Conservation (phyloP, 2,113 vertebrate species). For the Toxostoma redivivum region DNA sequence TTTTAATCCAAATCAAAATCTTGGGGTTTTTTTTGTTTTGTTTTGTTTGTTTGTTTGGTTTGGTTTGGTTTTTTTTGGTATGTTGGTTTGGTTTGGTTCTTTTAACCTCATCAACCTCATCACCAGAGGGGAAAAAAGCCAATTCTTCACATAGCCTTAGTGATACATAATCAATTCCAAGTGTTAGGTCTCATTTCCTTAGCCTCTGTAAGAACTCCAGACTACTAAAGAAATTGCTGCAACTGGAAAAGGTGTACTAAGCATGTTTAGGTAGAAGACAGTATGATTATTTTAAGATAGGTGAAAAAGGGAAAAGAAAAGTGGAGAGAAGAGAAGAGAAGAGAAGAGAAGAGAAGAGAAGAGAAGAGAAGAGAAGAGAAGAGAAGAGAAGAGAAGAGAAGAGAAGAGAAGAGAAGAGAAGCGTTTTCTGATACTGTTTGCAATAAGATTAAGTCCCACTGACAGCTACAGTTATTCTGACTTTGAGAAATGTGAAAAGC, state of each 20-base stretch:
- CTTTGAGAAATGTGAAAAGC: neutral
- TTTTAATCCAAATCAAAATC: neutral
- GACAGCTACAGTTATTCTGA: neutral
- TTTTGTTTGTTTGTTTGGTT: neutral
- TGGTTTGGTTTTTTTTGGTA: too few relatives aligned
- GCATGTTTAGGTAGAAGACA: neutral
- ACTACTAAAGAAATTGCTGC: neutral
- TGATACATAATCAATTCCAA: neutral
- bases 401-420: too few relatives aligned
- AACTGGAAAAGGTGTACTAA: neutral
- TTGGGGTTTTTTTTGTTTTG: too few relatives aligned
- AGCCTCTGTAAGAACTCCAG: neutral
- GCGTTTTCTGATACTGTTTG: neutral
- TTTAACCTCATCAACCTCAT: too few relatives aligned
- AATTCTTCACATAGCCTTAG: neutral
- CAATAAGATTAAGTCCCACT: neutral
- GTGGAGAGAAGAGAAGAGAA: too few relatives aligned
- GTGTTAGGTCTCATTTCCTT: neutral
- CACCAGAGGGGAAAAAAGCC: neutral
- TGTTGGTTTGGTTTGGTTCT: neutral
- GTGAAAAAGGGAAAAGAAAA: neutral
- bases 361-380: too few relatives aligned
- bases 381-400: neutral
- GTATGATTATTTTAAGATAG: neutral
- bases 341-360: neutral